Base-by-base conservation (phyloP, 2,113 vertebrate species). In the Corvus cornix region DNA sequence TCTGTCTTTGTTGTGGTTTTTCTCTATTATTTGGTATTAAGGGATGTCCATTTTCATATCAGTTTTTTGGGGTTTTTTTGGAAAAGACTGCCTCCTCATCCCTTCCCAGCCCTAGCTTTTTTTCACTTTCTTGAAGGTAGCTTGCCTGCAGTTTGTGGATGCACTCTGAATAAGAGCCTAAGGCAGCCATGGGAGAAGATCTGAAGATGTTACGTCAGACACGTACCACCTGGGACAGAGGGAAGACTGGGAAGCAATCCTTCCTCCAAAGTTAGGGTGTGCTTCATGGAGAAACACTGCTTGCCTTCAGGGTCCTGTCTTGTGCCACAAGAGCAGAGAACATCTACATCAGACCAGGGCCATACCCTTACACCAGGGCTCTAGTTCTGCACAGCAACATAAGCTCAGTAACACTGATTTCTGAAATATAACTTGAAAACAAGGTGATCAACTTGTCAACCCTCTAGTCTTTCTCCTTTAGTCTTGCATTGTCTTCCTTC, bases 261-360 rank as follows among this genome's bases (percentile, higher is more conserved):
- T 46, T 52, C 23, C 6, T 74, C 27, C 26, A 28, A 3, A 37
- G 16, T 12, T 8, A 62, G 15, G 3, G 11, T 6, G 5, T 35
- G n/a, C n/a, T 60, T 73, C 26, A 8, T 31, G 27, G 13, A 5
- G 8, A 74, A 87, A 8, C 0, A 2, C 11, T 24, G 3, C 9
- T 66, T 63, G 22, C 18, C 16, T 26, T 16, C 1, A 10, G 33
- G 3, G 22, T 43, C 39, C 18, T 68, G 39, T 13, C 7, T 43
- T 43, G 22, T 44, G 13, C 51, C 3, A 2, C 19, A 39, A 10
- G 16, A 17, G n/a, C 19, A 75, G 31, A 84, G 19, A 19, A 28
- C 15, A 37, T 1, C 7, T 11, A 0, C 26, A 20, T 55, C 44
- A 46, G 22, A 10, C 10, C 41, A 60, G 27, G 28, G 14, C 13